Evolutionary conservation across 2,888 invertebrate species (phyloP).

Genomic region (Trachelus stipa): DNA sequence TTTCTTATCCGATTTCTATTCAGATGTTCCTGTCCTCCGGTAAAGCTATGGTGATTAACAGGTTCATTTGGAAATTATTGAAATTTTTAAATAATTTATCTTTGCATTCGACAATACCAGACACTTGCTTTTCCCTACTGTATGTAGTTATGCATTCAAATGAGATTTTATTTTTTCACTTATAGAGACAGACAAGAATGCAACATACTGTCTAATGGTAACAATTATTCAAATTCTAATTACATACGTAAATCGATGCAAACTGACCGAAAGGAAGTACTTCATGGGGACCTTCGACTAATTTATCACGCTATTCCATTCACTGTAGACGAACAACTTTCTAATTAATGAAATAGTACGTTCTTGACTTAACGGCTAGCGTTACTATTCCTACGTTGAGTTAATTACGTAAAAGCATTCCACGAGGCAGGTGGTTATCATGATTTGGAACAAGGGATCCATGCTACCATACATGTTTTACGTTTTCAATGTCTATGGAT

Average conservation of each 20-base stretch:
- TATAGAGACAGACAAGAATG: neutral
- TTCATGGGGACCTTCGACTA: neutral
- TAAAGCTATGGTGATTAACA: neutral
- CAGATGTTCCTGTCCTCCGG: neutral
- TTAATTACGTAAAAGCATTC: constrained; percentile 13
- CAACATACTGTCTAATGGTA: neutral
- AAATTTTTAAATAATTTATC: neutral
- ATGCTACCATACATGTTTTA: neutral
- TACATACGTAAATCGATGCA: neutral
- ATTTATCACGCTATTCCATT: constrained; percentile 19
- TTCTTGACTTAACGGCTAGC: constrained; percentile 32
- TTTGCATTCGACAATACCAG: neutral
- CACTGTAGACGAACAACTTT: constrained; percentile 36
- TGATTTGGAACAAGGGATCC: neutral
- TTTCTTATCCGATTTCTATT: constrained; percentile 28
- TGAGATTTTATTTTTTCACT: neutral
- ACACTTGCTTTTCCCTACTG: neutral
- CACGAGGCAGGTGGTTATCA: neutral
- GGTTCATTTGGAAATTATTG: neutral
- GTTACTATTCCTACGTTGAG: constrained; percentile 30
- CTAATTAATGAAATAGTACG: constrained; percentile 43
- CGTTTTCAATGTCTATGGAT: neutral
- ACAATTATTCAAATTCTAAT: neutral
- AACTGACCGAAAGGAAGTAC: neutral
- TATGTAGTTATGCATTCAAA: neutral